Base-by-base conservation (phyloP, 2,888 invertebrate species). In the Apamea epomidion region DNA sequence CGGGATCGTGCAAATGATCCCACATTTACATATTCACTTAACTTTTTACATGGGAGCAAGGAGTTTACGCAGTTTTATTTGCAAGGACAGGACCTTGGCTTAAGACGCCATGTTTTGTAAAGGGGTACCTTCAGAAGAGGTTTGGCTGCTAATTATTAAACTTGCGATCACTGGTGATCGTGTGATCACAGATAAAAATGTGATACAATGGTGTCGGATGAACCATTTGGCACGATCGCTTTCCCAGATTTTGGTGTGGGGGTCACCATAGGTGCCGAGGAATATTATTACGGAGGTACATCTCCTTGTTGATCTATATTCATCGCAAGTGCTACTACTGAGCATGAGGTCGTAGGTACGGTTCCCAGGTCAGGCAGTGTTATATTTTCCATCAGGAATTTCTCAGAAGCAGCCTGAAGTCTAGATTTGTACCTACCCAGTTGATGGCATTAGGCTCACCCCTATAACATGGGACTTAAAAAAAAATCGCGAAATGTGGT, bases 11-110 rank as follows among this genome's bases (percentile, higher is more conserved):
- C 42, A 81, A 90, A 89, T 85, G 78, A 78, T 74, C 76, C 37
- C 29, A n/a, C 62, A 86, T 89, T 89, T 86, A 84, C 89, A 89
- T 86, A 85, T 86, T 82, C 88, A 84, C 81, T 89, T 83, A 86
- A 83, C 75, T 79, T 88, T 89, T 83, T 84, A 81, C 67, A 78
- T 48, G 58, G 42, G 68, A 78, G n/a, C 67, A 67, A 69, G 73
- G 73, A 54, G 37, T 74, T 81, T 76, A n/a, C 58, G n/a, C 54
- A 62, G 45, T 76, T 54, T 70, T 37, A 10, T 51, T 76, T 62
- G 67, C 25, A 70, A 84, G 42, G 45, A 32, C 37, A 67, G 8
- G n/a, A 45, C 62, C 45, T 54, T 62, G 32, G 14, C 29, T 48
- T 58, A 10, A 48, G 29, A 25, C 0, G 7, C 18, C 6, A 14